Percentiles rank a stretch among this genome's conserved stretches.
phyloP scores from a whole-genome alignment of 2,888 invertebrate species.

The Hybos culiciformis region DNA sequence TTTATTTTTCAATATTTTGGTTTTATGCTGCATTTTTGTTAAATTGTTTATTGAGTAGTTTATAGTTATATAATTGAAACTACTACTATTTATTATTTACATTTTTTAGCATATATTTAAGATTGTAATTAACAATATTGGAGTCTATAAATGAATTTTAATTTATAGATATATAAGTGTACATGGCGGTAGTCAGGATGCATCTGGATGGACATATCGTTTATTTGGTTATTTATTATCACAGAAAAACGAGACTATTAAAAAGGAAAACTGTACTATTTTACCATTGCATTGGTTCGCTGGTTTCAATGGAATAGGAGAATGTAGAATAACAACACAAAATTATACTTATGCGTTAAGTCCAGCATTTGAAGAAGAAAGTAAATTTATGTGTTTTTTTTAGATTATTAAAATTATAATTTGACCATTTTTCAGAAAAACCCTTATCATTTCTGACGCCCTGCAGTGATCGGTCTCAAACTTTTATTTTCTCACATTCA shows the following conservation, averaged over 20 bases:
- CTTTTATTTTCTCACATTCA: too few relatives aligned
- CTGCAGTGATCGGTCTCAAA: neutral
- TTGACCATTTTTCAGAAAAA: neutral
- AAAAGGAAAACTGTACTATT: conserved; percentile 36
- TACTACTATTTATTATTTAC: too few relatives aligned
- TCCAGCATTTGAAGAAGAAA: conserved; percentile 65
- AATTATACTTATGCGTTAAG: conserved; percentile 62
- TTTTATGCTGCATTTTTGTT: too few relatives aligned
- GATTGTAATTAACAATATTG: too few relatives aligned
- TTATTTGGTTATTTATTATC: conserved; percentile 30
- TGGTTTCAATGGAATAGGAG: conserved; percentile 49
- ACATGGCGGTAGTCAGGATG: conserved; percentile 26
- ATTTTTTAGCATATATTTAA: too few relatives aligned
- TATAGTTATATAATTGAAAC: too few relatives aligned
- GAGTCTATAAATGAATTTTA: neutral
- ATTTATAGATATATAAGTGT: conserved; percentile 32
- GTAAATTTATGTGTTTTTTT: conserved; percentile 35
- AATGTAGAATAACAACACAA: conserved; percentile 59
- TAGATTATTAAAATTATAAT: neutral
- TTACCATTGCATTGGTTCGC: conserved; percentile 47
- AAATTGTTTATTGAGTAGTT: too few relatives aligned
- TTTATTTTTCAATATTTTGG: too few relatives aligned
- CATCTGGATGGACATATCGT: conserved; percentile 32
- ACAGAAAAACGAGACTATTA: conserved; percentile 19
- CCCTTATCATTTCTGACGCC: neutral